Evolutionary conservation across 1,140 invertebrate genomes (phyloP).

Genomic region (Holotrichia oblita): DNA sequence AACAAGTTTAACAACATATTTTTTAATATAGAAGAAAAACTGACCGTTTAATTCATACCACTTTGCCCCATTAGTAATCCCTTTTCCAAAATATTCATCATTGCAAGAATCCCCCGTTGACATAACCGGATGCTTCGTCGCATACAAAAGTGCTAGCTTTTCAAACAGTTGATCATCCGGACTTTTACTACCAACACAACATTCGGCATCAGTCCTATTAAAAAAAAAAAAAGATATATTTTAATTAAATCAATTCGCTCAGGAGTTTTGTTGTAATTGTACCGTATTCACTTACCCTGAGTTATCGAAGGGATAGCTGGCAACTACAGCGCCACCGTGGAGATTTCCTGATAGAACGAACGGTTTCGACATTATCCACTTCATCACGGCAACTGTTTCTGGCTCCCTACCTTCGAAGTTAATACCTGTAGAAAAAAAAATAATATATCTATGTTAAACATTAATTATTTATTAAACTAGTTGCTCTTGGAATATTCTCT

Average conservation of each 20-base stretch:
- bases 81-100: slow-evolving; percentile 75
- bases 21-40: no score
- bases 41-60: slow-evolving; percentile 81
- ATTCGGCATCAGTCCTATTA: slow-evolving; percentile 61
- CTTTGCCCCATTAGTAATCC: slow-evolving; percentile 87
- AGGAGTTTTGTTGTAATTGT: neutral
- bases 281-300: slow-evolving; percentile 70
- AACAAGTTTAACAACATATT: no score
- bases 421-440: no score
- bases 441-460: no score
- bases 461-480: no score
- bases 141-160: slow-evolving; percentile 83
- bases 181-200: slow-evolving; percentile 78
- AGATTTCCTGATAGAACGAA: slow-evolving; percentile 93
- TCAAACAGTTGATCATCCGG: slow-evolving; percentile 91
- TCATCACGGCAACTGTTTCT: slow-evolving; percentile 94
- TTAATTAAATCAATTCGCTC: neutral
- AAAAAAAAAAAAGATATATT: slow-evolving; percentile 10
- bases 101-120: slow-evolving; percentile 72
- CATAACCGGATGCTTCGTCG: slow-evolving; percentile 80
- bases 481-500: no score
- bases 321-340: slow-evolving; percentile 91
- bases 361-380: slow-evolving; percentile 83
- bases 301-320: slow-evolving; percentile 90
- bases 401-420: slow-evolving; percentile 72